These are phyloP conservation scores for Xylophagus ater DNA, from an alignment of 2,888 invertebrate genomes.

Conservation along the genomic window DNA sequence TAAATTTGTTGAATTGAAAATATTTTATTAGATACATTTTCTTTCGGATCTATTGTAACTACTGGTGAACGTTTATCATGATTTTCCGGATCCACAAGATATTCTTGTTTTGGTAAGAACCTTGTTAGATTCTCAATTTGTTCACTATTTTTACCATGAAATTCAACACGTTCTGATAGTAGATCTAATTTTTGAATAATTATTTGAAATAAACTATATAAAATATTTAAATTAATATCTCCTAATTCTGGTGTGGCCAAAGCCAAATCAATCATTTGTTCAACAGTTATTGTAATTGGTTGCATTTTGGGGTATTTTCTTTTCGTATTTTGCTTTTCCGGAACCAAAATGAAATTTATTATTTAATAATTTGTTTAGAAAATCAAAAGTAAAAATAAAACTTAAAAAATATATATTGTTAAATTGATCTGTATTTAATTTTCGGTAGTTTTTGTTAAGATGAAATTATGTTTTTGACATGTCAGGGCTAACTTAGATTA, in stretches of 20 bases:
- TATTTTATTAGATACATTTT: too few relatives aligned
- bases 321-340: too few relatives aligned
- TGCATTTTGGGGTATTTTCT: slow-evolving; percentile 16
- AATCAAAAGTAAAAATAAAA: too few relatives aligned
- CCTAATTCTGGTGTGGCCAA: slow-evolving; percentile 27
- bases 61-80: neutral
- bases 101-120: slow-evolving; percentile 6
- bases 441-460: too few relatives aligned
- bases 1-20: too few relatives aligned
- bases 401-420: too few relatives aligned
- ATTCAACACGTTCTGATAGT: slow-evolving; percentile 3
- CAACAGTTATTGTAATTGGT: slow-evolving; percentile 24
- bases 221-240: slow-evolving; percentile 25
- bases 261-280: slow-evolving; percentile 29
- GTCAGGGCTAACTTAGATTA: too few relatives aligned
- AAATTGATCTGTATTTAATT: too few relatives aligned
- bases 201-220: slow-evolving; percentile 30
- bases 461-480: too few relatives aligned
- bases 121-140: slow-evolving; percentile 5
- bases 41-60: too few relatives aligned
- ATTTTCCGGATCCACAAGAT: slow-evolving; percentile 1
- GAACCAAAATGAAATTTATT: too few relatives aligned
- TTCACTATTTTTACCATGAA: slow-evolving; percentile 9
- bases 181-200: slow-evolving; percentile 27
- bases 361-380: too few relatives aligned